Conservation (phyloP, 2,797 vertebrate genomes). For the Enteromius fasciolatus region DNA sequence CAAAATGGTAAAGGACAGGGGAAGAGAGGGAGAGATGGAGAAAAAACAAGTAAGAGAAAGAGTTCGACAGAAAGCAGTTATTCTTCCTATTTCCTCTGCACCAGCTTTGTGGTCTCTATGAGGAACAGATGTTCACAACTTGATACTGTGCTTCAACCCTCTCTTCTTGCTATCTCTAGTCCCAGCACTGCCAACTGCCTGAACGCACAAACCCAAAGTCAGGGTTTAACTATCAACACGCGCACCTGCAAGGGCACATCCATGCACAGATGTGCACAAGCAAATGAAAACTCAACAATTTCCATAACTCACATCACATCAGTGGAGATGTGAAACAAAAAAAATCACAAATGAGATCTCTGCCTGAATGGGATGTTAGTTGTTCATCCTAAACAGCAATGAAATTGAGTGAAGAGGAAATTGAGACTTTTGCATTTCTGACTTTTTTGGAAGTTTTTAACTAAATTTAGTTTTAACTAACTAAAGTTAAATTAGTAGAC, state of each 20-base stretch:
- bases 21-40: conserved; percentile 46
- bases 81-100: conserved; percentile 79
- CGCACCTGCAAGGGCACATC: conserved; percentile 39
- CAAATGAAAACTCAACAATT: conserved; percentile 46
- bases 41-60: conserved; percentile 51
- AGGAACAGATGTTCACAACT: conserved; percentile 85
- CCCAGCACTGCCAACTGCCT: conserved; percentile 81
- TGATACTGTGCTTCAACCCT: conserved; percentile 80
- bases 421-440: background rate
- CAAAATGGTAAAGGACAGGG: conserved; percentile 6
- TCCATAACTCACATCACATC: conserved; percentile 22
- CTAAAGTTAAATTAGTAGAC: background rate
- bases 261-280: conserved; percentile 55
- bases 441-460: no score
- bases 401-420: background rate
- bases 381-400: background rate
- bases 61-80: conserved; percentile 67
- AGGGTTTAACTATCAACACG: conserved; percentile 47
- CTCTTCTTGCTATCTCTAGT: conserved; percentile 76
- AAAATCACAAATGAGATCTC: conserved; percentile 7
- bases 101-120: conserved; percentile 81
- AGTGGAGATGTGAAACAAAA: conserved; percentile 1
- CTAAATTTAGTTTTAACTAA: no score
- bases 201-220: conserved; percentile 49
- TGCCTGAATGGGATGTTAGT: background rate